These are phyloP conservation scores for Agrotis exclamationis DNA, from an alignment of 2,888 invertebrate species.

Conservation along the genomic window DNA sequence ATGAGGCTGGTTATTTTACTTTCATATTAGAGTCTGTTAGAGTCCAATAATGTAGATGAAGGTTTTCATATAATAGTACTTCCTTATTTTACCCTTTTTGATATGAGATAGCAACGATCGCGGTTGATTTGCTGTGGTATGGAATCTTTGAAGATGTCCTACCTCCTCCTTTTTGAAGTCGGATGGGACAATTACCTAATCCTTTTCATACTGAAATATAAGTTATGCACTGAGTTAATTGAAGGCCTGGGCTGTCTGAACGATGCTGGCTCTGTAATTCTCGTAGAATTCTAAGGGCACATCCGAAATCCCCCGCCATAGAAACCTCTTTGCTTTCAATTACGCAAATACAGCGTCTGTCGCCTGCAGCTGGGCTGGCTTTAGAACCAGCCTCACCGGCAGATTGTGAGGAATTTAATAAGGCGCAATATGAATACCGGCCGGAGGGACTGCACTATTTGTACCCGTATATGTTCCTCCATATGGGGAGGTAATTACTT, in stretches of 20 bases:
- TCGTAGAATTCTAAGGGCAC: background rate
- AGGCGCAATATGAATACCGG: slow-evolving; percentile 5
- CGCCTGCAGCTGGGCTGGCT: background rate
- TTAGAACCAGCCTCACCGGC: slow-evolving; percentile 6
- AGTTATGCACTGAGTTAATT: background rate
- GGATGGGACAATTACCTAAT: background rate
- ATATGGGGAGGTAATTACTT: background rate
- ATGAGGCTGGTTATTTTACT: background rate
- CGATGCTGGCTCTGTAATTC: background rate
- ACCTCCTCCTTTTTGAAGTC: no score
- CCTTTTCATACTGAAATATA: no score
- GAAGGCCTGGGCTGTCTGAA: background rate
- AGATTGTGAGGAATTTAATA: slow-evolving; percentile 39
- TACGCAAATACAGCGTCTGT: slow-evolving; percentile 20
- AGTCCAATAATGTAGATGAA: background rate
- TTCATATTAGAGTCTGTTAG: background rate
- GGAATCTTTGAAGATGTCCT: no score
- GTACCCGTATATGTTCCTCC: background rate
- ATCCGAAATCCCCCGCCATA: background rate
- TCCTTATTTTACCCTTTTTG: no score
- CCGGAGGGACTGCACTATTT: background rate
- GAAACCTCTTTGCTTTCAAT: slow-evolving; percentile 31
- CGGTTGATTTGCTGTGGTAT: no score
- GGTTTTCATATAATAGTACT: background rate
- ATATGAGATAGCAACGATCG: no score